Percentiles rank a stretch among this genome's conserved stretches.
Evolutionary conservation across 1,140 invertebrate species (phyloP).

Genomic region (Glomeris maerens): DNA sequence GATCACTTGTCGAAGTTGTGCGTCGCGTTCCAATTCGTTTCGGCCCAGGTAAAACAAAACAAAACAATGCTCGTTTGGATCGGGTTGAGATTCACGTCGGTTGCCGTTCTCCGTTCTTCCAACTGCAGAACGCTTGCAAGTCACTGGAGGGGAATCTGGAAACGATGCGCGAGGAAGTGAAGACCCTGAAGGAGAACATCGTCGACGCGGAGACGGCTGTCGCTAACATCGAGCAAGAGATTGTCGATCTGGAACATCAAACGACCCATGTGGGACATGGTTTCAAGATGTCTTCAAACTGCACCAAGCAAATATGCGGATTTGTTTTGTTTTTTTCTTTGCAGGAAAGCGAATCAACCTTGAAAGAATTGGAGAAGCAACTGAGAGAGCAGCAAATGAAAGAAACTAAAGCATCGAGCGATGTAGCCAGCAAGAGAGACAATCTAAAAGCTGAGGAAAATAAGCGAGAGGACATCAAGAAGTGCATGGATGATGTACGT

Average conservation of each 20-base stretch:
- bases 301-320: slow-evolving; percentile 25
- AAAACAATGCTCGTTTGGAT: neutral
- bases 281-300: neutral
- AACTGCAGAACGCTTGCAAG: slow-evolving; percentile 24
- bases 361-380: slow-evolving; percentile 48
- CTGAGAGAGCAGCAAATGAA: slow-evolving; percentile 48
- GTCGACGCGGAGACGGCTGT: slow-evolving; percentile 15
- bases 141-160: slow-evolving; percentile 34
- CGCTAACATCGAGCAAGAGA: slow-evolving; percentile 21
- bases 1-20: slow-evolving; percentile 66
- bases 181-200: slow-evolving; percentile 32
- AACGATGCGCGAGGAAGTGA: slow-evolving; percentile 28
- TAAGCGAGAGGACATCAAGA: slow-evolving; percentile 49
- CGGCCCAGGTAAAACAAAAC: slow-evolving; percentile 32
- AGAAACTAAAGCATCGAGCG: slow-evolving; percentile 50
- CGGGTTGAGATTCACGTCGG: neutral
- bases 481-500: slow-evolving; percentile 45
- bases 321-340: slow-evolving; percentile 12
- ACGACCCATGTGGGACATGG: slow-evolving; percentile 30
- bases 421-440: slow-evolving; percentile 51
- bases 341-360: slow-evolving; percentile 48
- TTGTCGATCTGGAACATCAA: slow-evolving; percentile 29
- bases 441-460: slow-evolving; percentile 52
- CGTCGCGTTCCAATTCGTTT: slow-evolving; percentile 57
- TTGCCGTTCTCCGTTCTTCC: no score